Base-by-base conservation (phyloP, 92 coral and sea anemone species). In the Heliopora coerulea region DNA sequence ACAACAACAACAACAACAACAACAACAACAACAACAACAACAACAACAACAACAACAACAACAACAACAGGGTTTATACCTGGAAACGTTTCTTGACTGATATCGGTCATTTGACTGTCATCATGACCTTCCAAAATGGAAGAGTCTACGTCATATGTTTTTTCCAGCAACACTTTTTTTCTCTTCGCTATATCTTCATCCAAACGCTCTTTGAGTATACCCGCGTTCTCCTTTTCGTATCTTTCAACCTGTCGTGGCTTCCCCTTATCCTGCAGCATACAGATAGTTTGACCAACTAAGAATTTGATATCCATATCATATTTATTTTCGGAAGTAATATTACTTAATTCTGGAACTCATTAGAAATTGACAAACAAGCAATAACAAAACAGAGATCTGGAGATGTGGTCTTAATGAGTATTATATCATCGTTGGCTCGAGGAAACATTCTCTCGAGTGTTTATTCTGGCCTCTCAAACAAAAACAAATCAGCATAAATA, bases 71-170 rank as follows among this genome's bases (percentile, higher is more conserved):
- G 0, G 24, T 5, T 6, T 40, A 26, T 89, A 93, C 98, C 98
- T 54, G 98, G 98, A 65, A 93, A 93, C 0, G 96, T 90, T 68
- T 88, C 88, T 11, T 88, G 83, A 27, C 78, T 91, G 52, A 93
- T 86, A 28, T 93, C 96, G n/a, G 89, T 90, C 90, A 90, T 91
- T 59, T 87, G 96, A 60, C 98, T 93, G 34, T 93, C 98, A 83
- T 93, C 98, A 32, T 75, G 87, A 23, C 15, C 50, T 44, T 0
- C 63, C 52, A 52, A 15, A 49, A 27, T 13, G 24, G 62, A 68
- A 12, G 75, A 52, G 19, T 54, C 58, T 25, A 52, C 63, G 48
- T 70, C 62, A 23, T 70, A 70, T 63, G 54, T 54, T 18, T 54
- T 70, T 23, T 70, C 77, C 40, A 48, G 41, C 49, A 68, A 20